phyloP scores from a whole-genome alignment of 2,113 vertebrate genomes.

The Gopherus evgoodei region DNA sequence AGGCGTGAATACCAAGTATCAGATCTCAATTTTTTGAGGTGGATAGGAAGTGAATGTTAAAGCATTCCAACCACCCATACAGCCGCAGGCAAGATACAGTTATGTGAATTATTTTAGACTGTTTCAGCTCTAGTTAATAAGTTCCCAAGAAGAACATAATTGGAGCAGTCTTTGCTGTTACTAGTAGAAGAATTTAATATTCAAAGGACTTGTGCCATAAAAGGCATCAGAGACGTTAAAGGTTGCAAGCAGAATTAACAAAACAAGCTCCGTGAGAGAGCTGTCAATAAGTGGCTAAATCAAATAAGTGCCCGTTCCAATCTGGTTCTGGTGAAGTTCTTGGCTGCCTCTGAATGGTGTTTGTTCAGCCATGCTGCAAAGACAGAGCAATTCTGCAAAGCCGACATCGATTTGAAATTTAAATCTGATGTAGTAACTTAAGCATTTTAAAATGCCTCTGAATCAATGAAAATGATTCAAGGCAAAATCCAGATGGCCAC shows the following conservation, averaged over 20 bases:
- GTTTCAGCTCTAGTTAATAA: not conserved
- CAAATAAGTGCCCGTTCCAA: slow-evolving; percentile 18
- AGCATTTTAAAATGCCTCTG: slow-evolving; percentile 69
- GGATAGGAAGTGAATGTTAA: not conserved
- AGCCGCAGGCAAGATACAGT: not conserved
- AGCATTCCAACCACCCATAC: not conserved
- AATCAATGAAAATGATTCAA: slow-evolving; percentile 77
- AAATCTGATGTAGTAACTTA: slow-evolving; percentile 69
- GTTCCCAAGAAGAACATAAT: slow-evolving; percentile 7
- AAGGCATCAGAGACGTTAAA: slow-evolving; percentile 1
- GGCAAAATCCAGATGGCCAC: slow-evolving; percentile 69
- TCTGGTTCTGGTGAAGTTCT: not conserved
- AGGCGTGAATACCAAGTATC: rapidly evolving
- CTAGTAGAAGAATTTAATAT: slow-evolving; percentile 22
- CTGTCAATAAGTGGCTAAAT: slow-evolving; percentile 6
- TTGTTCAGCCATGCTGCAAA: not conserved
- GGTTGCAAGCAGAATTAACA: slow-evolving; percentile 12
- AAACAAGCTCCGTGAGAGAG: slow-evolving; percentile 13
- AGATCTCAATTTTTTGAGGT: not conserved
- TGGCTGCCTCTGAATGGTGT: rapidly evolving
- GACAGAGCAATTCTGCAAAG: slow-evolving; percentile 61
- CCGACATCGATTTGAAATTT: slow-evolving; percentile 71
- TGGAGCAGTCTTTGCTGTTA: slow-evolving; percentile 9
- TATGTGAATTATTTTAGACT: not conserved
- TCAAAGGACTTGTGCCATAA: slow-evolving; percentile 3